Conservation (phyloP, 1,140 invertebrate genomes). For the Cydia amplana region DNA sequence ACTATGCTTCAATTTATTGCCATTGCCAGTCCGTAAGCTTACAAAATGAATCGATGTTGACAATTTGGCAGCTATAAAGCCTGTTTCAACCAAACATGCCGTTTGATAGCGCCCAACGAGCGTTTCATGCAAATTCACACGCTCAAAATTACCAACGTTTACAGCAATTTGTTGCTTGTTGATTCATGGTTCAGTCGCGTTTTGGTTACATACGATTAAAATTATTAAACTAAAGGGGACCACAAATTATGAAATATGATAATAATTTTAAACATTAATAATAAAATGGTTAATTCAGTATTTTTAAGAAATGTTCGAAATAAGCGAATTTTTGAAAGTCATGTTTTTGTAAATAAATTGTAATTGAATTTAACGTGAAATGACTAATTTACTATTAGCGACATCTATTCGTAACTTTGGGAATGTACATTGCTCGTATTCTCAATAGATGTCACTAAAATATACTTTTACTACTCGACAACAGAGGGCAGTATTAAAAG, state of each 20-base stretch:
- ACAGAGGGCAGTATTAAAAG: not conserved
- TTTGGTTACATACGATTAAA: conserved; percentile 11
- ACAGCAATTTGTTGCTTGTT: conserved; percentile 12
- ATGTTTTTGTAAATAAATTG: too few relatives aligned
- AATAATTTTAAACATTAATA: not conserved
- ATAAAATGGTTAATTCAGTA: too few relatives aligned
- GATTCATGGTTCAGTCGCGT: not conserved
- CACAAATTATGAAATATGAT: not conserved
- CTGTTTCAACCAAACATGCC: conserved; percentile 16
- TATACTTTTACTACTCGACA: conserved; percentile 9
- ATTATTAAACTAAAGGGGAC: not conserved
- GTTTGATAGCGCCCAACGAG: conserved; percentile 11
- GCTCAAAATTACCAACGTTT: conserved; percentile 16
- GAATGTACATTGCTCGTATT: not conserved
- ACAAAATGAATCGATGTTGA: conserved; percentile 15
- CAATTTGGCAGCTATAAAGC: conserved; percentile 18
- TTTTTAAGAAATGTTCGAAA: too few relatives aligned
- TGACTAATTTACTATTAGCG: not conserved
- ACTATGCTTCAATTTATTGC: not conserved
- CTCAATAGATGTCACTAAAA: not conserved
- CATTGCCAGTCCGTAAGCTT: not conserved
- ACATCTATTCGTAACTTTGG: not conserved
- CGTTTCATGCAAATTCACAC: conserved; percentile 13
- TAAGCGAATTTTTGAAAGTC: too few relatives aligned
- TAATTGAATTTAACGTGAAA: not conserved